phyloP scores from a whole-genome alignment of 2,888 invertebrate species.

The Euplexia lucipara region DNA sequence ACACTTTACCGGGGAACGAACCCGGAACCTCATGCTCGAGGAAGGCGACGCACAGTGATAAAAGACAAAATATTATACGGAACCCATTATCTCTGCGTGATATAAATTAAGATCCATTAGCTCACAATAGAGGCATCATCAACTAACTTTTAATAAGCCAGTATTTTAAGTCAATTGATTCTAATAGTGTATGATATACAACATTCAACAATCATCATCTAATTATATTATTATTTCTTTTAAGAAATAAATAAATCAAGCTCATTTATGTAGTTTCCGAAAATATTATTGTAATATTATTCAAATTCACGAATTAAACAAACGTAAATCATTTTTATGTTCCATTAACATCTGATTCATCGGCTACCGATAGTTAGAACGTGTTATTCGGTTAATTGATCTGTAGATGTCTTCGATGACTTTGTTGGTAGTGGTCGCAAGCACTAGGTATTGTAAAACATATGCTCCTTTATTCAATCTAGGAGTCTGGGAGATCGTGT shows the following conservation, averaged over 20 bases:
- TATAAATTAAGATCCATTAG: neutral
- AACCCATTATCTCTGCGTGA: neutral
- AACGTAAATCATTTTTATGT: constrained; percentile 17
- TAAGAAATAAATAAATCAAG: constrained; percentile 11
- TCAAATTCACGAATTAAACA: neutral
- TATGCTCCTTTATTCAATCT: too few relatives aligned
- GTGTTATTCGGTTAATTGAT: constrained; percentile 57
- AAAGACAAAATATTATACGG: too few relatives aligned
- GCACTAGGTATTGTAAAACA: too few relatives aligned
- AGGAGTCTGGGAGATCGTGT: too few relatives aligned
- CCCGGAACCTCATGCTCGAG: too few relatives aligned
- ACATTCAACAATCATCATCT: too few relatives aligned
- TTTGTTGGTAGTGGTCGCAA: neutral
- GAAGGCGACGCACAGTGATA: too few relatives aligned
- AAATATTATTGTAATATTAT: constrained; percentile 12
- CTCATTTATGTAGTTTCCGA: constrained; percentile 1
- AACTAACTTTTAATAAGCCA: too few relatives aligned
- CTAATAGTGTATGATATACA: too few relatives aligned
- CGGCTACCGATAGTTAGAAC: neutral
- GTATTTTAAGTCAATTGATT: too few relatives aligned
- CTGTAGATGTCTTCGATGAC: constrained; percentile 59
- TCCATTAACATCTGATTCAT: neutral
- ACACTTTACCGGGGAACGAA: too few relatives aligned
- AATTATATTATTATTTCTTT: too few relatives aligned
- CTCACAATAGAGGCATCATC: neutral